Evolutionary conservation across 2,113 vertebrate genomes (phyloP), one percentile per base, ranked within the genome.

Genomic region (Vulpes vulpes): DNA sequence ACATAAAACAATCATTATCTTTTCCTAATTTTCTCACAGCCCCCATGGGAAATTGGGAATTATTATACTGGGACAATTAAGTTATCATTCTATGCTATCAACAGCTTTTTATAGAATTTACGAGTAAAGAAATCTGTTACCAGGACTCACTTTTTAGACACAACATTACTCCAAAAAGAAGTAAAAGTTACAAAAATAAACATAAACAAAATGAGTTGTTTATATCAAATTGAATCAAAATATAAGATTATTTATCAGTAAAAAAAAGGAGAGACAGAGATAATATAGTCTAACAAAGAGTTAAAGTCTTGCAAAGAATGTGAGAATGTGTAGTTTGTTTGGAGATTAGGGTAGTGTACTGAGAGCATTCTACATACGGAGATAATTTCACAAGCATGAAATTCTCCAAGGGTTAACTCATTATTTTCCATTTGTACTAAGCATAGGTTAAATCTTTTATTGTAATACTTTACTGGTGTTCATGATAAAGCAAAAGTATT

Each of bases 401-500:
- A 84, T 83, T 91, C 55, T 64, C 51, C 84, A 80, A 78, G 1
- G 0, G 8, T 4, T 59, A 91, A 67, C 25, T 89, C 0, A 59
- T 76, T 84, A 78, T 89, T 86, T 93, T 78, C 25, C 35, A 76
- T 86, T 94, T 89, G 35, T 8, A 97, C 32, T 55, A 85, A 67
- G 20, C 14, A 73, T 2, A 89, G 3, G 8, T 76, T 82, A 67
- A 67, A 64, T 38, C 1, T 78, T 76, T 86, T 55, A 73, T 85
- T 64, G 30, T 78, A 73, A 76, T 84, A 51, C 15, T 73, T 90
- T 91, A 32, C 2, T 71, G 25, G 38, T 57, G 6, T 22, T 95
- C 55, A 83, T 97, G 30, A 93, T 91, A 85, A 95, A 96, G 16
- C 3, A 97, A 9, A 96, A 65, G 8, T 81, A 85, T 93, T 96